A percentile compares a stretch with the other conserved stretches of the same genome.
Conservation (phyloP, 1,140 invertebrate species). For the Drosophila repleta region DNA sequence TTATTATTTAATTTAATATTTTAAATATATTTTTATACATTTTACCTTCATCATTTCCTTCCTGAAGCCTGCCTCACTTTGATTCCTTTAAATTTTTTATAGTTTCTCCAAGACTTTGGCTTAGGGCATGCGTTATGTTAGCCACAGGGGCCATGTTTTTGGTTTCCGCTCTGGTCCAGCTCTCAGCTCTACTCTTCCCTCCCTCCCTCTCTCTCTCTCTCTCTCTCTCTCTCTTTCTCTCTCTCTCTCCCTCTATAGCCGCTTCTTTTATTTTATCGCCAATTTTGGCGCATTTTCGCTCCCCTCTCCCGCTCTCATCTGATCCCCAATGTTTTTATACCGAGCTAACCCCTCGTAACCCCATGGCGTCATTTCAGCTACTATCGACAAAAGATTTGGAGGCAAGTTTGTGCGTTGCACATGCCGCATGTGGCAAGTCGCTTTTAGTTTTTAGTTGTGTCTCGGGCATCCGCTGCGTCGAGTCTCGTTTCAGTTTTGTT, state of each 20-base stretch:
- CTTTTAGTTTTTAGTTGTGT: slow-evolving; percentile 77
- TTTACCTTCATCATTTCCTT: too few species aligned
- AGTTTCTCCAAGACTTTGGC: background rate
- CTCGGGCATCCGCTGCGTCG: slow-evolving; percentile 67
- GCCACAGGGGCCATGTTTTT: slow-evolving; percentile 37
- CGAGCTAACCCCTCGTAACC: slow-evolving; percentile 6
- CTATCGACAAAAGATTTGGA: slow-evolving; percentile 38
- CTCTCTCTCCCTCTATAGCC: slow-evolving; percentile 44
- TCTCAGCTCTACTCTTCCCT: background rate
- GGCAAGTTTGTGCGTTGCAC: slow-evolving; percentile 28
- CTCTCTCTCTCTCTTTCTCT: slow-evolving; percentile 34
- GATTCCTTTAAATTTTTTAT: background rate
- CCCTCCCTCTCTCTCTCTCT: background rate
- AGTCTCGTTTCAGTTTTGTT: slow-evolving; percentile 37
- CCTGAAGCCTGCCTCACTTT: background rate
- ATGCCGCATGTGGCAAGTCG: slow-evolving; percentile 54
- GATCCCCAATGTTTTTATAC: background rate
- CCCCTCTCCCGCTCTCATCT: background rate
- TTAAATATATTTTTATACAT: too few species aligned
- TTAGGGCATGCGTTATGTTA: slow-evolving; percentile 33
- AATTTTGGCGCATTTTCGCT: slow-evolving; percentile 63
- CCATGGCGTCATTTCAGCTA: slow-evolving; percentile 32
- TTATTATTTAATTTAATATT: background rate
- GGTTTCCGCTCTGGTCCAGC: slow-evolving; percentile 15
- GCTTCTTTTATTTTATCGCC: slow-evolving; percentile 79